Base-by-base conservation (phyloP, 2,113 vertebrate species). In the Alaudala cheleensis region DNA sequence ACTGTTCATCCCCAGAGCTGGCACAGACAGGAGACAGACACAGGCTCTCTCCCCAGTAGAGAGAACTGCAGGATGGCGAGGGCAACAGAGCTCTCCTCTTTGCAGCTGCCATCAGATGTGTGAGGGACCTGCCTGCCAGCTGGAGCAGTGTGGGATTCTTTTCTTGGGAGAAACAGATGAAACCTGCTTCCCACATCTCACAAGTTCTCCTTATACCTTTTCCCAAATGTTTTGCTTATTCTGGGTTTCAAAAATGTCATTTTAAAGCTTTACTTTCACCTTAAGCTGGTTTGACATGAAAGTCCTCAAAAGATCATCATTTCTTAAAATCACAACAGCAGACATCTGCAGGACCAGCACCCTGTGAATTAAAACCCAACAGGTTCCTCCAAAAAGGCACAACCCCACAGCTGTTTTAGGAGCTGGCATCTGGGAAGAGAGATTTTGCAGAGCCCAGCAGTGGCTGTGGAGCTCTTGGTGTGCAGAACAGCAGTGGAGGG, bases 391-490 rank as follows among this genome's bases (percentile, higher is more conserved):
- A 49, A 19, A 45, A 7, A 90, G 57, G 25, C 53, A 76, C 37
- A 67, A 31, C 6, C 20, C 3, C 20, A 45, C 6, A 86, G 44
- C 18, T 64, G 14, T 25, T 42, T 81, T 49, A 84, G 69, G 60
- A 91, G 56, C 40, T 53, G 37, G 39, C 40, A 40, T 37, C 9
- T 6, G 14, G 31, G 28, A 51, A 79, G 31, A 78, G 34, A 64
- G 26, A 64, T 18, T 67, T 31, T 49, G 23, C 14, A 85, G 33
- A 90, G 34, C 29, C 50, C 57, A 42, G 44, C 8, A 17, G 22
- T 29, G 51, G 51, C 23, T 0, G 0, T 21, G 57, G 51, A 74
- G 64, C 10, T 78, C 40, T 37, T 23, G 39, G 34, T 16, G 12
- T 24, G 14, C 44, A 86, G 70, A 79, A 86, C 37, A 44, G 70